Base-by-base conservation (phyloP, 2,888 invertebrate genomes). In the Xestia rhomboidea region DNA sequence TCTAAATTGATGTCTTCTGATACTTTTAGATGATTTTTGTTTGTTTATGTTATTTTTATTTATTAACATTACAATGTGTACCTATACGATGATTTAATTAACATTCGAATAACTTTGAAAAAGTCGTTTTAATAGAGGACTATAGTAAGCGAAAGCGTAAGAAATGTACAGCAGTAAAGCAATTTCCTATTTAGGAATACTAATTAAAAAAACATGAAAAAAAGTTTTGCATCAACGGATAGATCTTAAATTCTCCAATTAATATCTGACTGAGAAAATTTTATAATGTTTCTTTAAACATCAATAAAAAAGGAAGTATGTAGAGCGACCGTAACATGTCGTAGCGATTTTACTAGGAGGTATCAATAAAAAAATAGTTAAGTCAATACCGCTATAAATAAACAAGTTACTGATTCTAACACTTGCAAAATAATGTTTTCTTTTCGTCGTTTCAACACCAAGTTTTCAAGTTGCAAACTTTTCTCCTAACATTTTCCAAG, bases 401-500 rank as follows among this genome's bases (percentile, higher is more conserved):
- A 7, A 62, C 30, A 34, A 67, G 34, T n/a, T n/a, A 34, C 11
- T n/a, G 15, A 46, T 68, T 46, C 18, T 34, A 27, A 30, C 18
- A 46, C 8, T 41, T n/a, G 34, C 10, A 74, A 24, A 82, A 63
- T 34, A 34, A 62, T 34, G 8, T 7, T 38, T 27, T n/a, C 1
- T 21, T 38, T 30, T 11, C 3, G 1, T 1, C 18, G 3, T 21
- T 3, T n/a, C n/a, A 2, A 10, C 38, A 41, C 21, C 4, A 41
- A 41, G 30, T 57, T 77, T 64, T 27, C 24, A 34, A 34, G 57
- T 44, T 44, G 24, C 21, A 67, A 66, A 67, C 24, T 71, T 86
- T 73, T 51, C 62, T 34, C 27, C 18, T 11, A 54, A n/a, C 30
- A 67, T 78, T 79, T 82, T 73, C 76, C 77, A 73, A 78, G 41